These are phyloP conservation scores for western clawed frog (Xenopus tropicalis) DNA, from an alignment of 2,113 vertebrate genomes.

Conservation along the genomic window DNA sequence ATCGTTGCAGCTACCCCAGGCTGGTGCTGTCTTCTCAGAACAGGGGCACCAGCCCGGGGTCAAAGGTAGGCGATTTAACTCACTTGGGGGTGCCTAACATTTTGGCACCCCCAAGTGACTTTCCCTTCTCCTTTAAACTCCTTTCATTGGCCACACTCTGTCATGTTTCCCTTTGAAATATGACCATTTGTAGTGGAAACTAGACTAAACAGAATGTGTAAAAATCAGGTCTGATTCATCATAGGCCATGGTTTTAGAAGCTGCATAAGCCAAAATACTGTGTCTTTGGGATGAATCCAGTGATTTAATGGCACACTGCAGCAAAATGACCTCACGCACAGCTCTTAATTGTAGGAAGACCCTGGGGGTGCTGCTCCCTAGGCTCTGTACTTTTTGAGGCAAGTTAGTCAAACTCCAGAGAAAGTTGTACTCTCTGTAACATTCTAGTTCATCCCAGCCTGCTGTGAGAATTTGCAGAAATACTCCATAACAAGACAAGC, in stretches of 20 bases:
- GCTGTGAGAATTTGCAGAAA: conserved; percentile 77
- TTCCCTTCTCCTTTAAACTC: too few relatives aligned
- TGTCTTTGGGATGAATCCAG: conserved; percentile 63
- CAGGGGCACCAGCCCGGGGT: too few relatives aligned
- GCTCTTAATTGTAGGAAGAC: conserved; percentile 63
- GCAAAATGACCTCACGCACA: conserved; percentile 77
- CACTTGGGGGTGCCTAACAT: too few relatives aligned
- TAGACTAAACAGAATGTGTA: conserved; percentile 85
- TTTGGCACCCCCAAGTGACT: too few relatives aligned
- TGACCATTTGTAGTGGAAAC: conserved; percentile 69
- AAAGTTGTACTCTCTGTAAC: conserved; percentile 80
- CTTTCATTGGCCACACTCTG: conserved; percentile 62
- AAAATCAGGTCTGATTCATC: conserved; percentile 80
- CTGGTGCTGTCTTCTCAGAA: too few relatives aligned
- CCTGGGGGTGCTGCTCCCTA: conserved; percentile 73
- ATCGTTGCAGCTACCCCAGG: too few relatives aligned
- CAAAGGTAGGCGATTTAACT: too few relatives aligned
- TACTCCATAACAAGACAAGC: too few relatives aligned
- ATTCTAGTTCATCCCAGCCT: conserved; percentile 87
- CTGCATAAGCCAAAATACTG: conserved; percentile 77
- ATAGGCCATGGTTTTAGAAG: conserved; percentile 87
- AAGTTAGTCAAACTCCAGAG: conserved; percentile 75
- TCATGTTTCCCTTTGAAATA: conserved; percentile 76
- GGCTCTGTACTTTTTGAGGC: conserved; percentile 66
- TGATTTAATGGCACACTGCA: conserved; percentile 75